These are phyloP conservation scores for Notechis scutatus DNA, from an alignment of 2,113 vertebrate genomes.

Conservation along the genomic window DNA sequence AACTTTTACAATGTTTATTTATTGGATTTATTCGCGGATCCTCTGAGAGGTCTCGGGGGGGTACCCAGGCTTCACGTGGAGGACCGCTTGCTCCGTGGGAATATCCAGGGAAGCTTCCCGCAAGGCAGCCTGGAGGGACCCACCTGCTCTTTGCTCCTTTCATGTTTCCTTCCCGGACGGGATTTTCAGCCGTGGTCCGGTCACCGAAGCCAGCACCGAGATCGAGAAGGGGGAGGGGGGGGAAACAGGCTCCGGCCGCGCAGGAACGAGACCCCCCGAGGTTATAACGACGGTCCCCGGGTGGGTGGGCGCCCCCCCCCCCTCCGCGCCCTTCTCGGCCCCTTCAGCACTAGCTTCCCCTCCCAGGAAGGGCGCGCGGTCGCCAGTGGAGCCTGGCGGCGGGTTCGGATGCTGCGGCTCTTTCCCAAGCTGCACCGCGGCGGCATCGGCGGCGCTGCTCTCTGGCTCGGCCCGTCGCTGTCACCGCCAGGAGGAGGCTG, in stretches of 20 bases:
- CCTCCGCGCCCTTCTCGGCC: fast-evolving
- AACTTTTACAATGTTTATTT: background rate
- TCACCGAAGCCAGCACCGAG: background rate
- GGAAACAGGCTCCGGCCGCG: background rate
- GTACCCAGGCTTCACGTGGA: background rate
- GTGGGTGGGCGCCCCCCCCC: too few species aligned
- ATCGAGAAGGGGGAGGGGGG: background rate
- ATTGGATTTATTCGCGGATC: background rate
- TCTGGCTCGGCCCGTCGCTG: slow-evolving; percentile 58
- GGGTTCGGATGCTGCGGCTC: slow-evolving; percentile 22
- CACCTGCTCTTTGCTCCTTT: background rate
- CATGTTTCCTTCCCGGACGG: background rate
- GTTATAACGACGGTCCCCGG: background rate
- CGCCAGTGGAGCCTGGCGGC: background rate
- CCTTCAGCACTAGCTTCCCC: fast-evolving
- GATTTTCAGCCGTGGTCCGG: background rate
- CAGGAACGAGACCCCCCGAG: background rate
- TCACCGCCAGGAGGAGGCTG: slow-evolving; percentile 55
- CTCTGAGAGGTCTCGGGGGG: background rate
- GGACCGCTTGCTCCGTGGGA: background rate
- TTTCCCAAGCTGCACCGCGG: slow-evolving; percentile 51
- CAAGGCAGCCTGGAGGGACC: background rate
- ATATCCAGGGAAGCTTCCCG: background rate
- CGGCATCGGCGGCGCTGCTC: slow-evolving; percentile 24
- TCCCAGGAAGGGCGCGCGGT: too few species aligned